A percentile compares a stretch with the other conserved stretches of the same genome.
These are phyloP conservation scores for Ditylenchus dipsaci DNA, from an alignment of 1,140 invertebrate genomes.

Conservation along the genomic window DNA sequence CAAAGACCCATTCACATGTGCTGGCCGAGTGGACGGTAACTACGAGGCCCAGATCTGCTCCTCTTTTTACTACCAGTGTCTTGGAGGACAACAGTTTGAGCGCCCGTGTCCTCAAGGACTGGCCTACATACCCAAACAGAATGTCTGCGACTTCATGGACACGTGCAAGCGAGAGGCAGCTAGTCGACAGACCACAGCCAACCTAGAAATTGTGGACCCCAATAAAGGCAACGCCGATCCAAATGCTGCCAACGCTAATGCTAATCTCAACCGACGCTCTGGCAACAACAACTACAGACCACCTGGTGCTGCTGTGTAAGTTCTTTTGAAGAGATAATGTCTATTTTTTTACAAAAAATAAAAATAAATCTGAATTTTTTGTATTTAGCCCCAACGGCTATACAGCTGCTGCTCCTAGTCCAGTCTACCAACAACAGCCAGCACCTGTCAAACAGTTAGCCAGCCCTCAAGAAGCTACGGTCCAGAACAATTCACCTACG, in stretches of 20 bases:
- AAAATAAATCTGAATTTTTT: not conserved
- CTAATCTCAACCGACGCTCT: not conserved
- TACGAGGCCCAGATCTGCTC: not conserved
- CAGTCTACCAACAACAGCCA: not conserved
- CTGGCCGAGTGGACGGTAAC: not conserved
- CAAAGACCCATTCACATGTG: slow-evolving; percentile 2
- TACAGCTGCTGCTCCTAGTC: not conserved
- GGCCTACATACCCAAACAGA: not conserved
- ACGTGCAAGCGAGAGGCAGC: not conserved
- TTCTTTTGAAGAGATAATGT: no score
- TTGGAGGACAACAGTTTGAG: not conserved
- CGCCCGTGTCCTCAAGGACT: not conserved
- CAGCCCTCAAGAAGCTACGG: no score
- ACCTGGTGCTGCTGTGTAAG: not conserved
- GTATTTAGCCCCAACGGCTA: not conserved
- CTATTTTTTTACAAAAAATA: not conserved
- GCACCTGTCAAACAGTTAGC: no score
- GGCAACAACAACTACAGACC: no score
- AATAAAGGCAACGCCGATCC: not conserved
- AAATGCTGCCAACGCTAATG: not conserved
- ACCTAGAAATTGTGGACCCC: not conserved
- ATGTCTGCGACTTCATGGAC: not conserved
- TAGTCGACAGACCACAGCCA: no score
- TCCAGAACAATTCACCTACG: not conserved
- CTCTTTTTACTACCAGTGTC: not conserved